phyloP scores from a whole-genome alignment of 2,888 invertebrate species.

The Sphaerophoria rueppellii region DNA sequence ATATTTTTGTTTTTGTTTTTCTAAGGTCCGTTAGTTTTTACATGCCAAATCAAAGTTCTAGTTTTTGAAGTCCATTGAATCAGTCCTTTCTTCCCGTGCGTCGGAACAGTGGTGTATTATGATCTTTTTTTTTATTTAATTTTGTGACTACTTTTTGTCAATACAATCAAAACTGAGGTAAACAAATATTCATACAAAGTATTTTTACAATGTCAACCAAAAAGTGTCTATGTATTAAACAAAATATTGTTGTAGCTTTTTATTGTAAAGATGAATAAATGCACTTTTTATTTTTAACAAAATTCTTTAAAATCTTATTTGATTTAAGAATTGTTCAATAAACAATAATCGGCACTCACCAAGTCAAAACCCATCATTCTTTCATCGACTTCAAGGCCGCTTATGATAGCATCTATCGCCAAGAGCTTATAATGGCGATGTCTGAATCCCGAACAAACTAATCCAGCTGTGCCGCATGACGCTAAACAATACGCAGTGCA shows the following conservation, averaged over 20 bases:
- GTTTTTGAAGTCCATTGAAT: slow-evolving; percentile 34
- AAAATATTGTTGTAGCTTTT: slow-evolving; percentile 15
- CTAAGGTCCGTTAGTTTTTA: slow-evolving; percentile 35
- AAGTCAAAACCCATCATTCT: too few relatives aligned
- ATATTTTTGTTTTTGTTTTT: slow-evolving; percentile 24
- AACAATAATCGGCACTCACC: not conserved
- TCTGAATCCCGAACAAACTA: too few relatives aligned
- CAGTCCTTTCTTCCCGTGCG: slow-evolving; percentile 12
- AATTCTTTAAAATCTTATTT: not conserved
- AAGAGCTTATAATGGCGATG: too few relatives aligned
- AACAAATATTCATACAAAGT: not conserved
- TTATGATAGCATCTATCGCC: too few relatives aligned
- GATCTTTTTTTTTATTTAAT: not conserved
- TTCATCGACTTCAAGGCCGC: too few relatives aligned
- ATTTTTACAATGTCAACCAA: slow-evolving; percentile 24
- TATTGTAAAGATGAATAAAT: slow-evolving; percentile 20
- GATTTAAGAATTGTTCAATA: not conserved
- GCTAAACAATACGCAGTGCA: too few relatives aligned
- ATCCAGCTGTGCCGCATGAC: too few relatives aligned
- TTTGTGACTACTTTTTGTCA: slow-evolving; percentile 19
- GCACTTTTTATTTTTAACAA: slow-evolving; percentile 65
- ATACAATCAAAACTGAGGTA: slow-evolving; percentile 5
- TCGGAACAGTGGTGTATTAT: slow-evolving; percentile 9
- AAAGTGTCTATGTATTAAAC: slow-evolving; percentile 7
- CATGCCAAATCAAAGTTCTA: slow-evolving; percentile 57